Evolutionary conservation across 2,113 vertebrate genomes (phyloP), one percentile per base, ranked within the genome.

Genomic region (Albula glossodonta): DNA sequence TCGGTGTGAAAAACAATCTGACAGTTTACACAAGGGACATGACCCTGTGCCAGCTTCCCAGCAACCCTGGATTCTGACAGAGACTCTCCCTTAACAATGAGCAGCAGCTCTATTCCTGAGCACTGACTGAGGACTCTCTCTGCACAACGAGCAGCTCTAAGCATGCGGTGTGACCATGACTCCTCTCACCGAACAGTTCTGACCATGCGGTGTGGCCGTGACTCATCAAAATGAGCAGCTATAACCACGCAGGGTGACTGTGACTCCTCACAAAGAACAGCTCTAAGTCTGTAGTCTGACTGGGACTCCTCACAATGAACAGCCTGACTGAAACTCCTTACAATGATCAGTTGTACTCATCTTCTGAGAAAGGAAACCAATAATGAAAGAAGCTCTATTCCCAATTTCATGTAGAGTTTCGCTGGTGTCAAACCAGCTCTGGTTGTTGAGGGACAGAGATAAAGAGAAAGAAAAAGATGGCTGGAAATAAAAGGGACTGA

Each of bases 11-110:
- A 74, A 74, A 74, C 70, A 31, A 31, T n/a, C 22, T 74, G 70
- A 74, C 70, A 74, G 22, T 74, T 74, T 74, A 74, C 70, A 74
- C 70, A 74, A 74, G 70, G 70, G 70, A 74, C 22, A 74, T 8
- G n/a, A 74, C n/a, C 70, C 25, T 31, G 17, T 74, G 70, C 70
- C 70, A 74, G 70, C 70, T 31, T 74, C 70, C 70, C 70, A 74
- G 70, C 70, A 31, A n/a, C n/a, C n/a, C n/a, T 31, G 70, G 2
- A n/a, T 6, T 9, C 70, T 25, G 22, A 74, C 2, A 15, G 17
- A 66, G 60, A 66, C 60, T 66, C 60, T 41, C 31, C 31, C 31
- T 41, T 41, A 41, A 41, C 31, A 41, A 41, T 41, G 31, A 41
- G 31, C 31, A 41, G 31, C 31, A 41, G 31, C 60, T 60, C 57